Conservation (phyloP, 2,797 vertebrate species). For the Sarcoramphus papa region DNA sequence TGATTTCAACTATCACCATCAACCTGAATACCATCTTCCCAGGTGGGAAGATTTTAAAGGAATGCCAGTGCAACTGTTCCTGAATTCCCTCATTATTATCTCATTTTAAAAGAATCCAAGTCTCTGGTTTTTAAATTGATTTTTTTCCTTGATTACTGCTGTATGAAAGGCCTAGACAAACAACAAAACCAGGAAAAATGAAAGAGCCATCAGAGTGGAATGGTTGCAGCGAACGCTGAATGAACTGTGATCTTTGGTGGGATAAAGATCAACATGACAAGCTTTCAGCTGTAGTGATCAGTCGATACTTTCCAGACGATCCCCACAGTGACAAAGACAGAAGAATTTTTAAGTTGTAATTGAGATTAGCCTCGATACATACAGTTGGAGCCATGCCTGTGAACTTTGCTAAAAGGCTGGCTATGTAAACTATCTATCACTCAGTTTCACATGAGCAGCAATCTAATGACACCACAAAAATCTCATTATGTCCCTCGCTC, state of each 20-base stretch:
- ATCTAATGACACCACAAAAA: slow-evolving; percentile 42
- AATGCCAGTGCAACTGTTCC: not conserved
- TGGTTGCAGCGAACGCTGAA: not conserved
- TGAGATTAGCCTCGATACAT: slow-evolving; percentile 24
- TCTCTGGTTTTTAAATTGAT: not conserved
- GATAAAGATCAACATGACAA: slow-evolving; percentile 11
- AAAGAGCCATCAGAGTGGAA: not conserved
- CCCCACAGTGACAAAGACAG: not conserved
- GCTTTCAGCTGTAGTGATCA: slow-evolving; percentile 6
- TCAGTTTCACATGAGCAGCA: slow-evolving; percentile 3
- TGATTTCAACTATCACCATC: not conserved
- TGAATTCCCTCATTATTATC: not conserved
- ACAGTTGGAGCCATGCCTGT: not conserved
- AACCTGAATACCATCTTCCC: not conserved
- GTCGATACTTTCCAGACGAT: not conserved
- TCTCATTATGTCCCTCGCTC: not conserved
- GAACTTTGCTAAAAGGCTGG: slow-evolving; percentile 5
- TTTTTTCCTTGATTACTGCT: not conserved
- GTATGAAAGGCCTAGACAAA: not conserved
- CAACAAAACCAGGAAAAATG: not conserved
- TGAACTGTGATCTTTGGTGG: slow-evolving; percentile 19
- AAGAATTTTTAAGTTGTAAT: slow-evolving; percentile 48
- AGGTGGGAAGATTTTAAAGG: not conserved
- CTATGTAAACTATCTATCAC: slow-evolving; percentile 1
- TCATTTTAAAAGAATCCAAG: not conserved